Base-by-base conservation (phyloP, 1,140 invertebrate species). In the Anoplophora glabripennis region DNA sequence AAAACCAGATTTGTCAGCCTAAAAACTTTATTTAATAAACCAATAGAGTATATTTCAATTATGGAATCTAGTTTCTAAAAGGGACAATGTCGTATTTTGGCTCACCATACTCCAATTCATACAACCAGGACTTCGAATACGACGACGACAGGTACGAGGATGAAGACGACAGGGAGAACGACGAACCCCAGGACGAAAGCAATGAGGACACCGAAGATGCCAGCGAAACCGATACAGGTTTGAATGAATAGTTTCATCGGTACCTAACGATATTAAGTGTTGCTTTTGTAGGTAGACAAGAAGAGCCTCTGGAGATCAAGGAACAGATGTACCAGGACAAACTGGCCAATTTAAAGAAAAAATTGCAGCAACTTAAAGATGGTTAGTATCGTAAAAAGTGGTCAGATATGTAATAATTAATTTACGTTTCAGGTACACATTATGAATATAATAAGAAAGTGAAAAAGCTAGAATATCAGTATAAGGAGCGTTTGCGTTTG, bases 261-360 rank as follows among this genome's bases (percentile, higher is more conserved):
- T 47, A 47, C 0, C 11, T 5, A 21, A 5, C 1, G 18, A 14
- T 47, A 47, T 33, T 49, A 49, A 7, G 12, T 33, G 9, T 17
- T 14, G 14, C 11, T 36, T 18, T 18, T n/a, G n/a, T 21, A 77
- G 84, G 88, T 8, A 89, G 89, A 70, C 84, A 86, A 46, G 89
- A 92, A 75, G 87, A 89, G 74, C 86, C 83, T 40, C 84, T 87
- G 42, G 93, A 94, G 80, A 89, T 94, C 9, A 95, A 94, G 78
- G 93, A 96, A 80, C 92, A 95, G 76, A 91, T 97, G 79, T 98
- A 95, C 72, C 91, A 94, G 72, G 94, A 97, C 72, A 96, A 97
- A 76, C 76, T 98, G 53, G 86, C 88, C 0, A 89, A 84, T 73
- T 78, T 97, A 7, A 95, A 96, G 75, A 91, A 93, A 61, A 94